These are phyloP conservation scores for Pogonocichla stellata DNA, from an alignment of 2,113 vertebrate species.

Conservation along the genomic window DNA sequence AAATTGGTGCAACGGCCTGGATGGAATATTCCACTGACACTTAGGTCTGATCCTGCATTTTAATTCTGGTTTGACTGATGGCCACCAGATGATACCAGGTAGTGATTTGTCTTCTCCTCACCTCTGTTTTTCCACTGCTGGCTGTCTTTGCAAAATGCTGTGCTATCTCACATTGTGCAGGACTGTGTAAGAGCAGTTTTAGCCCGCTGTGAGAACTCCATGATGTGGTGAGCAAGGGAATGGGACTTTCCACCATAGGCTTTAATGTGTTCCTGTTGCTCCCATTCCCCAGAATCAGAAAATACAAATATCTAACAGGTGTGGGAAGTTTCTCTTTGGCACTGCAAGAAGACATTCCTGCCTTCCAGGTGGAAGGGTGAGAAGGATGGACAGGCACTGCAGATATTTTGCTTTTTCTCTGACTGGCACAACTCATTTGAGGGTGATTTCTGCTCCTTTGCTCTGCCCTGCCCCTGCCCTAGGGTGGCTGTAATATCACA, in stretches of 20 bases:
- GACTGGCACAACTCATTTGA: not conserved
- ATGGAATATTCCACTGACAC: not conserved
- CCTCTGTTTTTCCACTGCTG: not conserved
- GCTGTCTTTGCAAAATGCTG: not conserved
- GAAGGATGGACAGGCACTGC: not conserved
- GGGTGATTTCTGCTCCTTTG: not conserved
- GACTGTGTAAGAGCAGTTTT: not conserved
- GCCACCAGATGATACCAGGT: not conserved
- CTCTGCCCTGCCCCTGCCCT: not conserved
- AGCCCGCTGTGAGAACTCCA: not conserved
- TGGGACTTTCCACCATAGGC: not conserved
- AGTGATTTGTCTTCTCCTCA: not conserved
- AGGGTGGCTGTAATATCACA: not conserved
- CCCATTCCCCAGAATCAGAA: not conserved
- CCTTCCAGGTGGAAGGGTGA: not conserved
- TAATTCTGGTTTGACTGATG: constrained; percentile 10
- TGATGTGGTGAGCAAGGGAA: not conserved
- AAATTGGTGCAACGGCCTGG: not conserved
- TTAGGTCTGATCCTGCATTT: not conserved
- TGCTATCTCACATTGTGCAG: not conserved
- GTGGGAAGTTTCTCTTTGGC: not conserved
- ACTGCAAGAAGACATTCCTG: not conserved
- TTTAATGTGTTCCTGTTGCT: not conserved
- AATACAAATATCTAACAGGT: not conserved
- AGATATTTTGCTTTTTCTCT: not conserved